These are phyloP conservation scores for Delichon dasypus DNA, from an alignment of 2,797 vertebrate species.

Conservation along the genomic window DNA sequence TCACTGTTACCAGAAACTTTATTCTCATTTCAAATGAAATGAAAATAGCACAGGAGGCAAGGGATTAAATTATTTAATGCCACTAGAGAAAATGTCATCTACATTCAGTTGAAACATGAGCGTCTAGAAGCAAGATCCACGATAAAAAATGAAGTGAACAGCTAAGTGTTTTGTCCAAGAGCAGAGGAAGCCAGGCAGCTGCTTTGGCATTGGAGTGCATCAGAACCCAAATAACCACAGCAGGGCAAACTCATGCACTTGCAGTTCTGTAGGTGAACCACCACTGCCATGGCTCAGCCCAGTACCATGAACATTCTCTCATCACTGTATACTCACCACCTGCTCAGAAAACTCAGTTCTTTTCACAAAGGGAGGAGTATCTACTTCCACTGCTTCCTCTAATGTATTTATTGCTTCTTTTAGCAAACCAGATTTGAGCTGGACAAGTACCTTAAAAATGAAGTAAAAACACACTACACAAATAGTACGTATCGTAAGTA, in stretches of 20 bases:
- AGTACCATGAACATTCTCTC: background rate
- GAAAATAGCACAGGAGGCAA: background rate
- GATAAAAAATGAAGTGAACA: background rate
- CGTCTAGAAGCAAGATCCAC: background rate
- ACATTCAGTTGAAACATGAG: background rate
- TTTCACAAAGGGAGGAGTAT: constrained; percentile 81
- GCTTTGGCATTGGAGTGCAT: background rate
- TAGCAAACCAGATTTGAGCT: constrained; percentile 74
- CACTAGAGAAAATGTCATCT: background rate
- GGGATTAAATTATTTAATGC: background rate
- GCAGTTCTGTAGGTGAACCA: background rate
- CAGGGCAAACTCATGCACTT: background rate
- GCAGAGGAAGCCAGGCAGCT: background rate
- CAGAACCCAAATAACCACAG: background rate
- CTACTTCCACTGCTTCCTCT: constrained; percentile 61
- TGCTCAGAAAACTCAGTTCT: constrained; percentile 83
- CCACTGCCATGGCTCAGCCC: background rate
- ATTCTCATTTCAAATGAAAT: background rate
- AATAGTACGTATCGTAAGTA: background rate
- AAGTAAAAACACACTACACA: background rate
- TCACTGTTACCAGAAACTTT: background rate
- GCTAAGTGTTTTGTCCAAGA: background rate
- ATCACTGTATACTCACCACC: constrained; percentile 80
- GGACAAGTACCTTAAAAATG: constrained; percentile 72
- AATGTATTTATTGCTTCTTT: constrained; percentile 74